A percentile compares a stretch with the other conserved stretches of the same genome.
Conservation (phyloP, 2,797 vertebrate species). For the Bradypodion pumilum region DNA sequence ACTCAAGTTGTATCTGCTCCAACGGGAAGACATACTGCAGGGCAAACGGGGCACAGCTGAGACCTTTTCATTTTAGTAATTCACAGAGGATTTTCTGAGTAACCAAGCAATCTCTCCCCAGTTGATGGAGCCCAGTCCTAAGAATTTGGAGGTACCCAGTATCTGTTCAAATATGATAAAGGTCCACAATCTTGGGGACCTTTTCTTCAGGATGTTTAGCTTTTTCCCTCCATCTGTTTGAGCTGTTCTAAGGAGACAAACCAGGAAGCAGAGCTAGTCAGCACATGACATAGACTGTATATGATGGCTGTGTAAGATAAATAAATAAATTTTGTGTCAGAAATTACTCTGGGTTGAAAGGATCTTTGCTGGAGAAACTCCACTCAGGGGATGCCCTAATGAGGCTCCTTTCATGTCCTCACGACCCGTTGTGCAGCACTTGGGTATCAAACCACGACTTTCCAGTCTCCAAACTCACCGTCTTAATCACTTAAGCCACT, state of each 20-base stretch:
- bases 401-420: no score
- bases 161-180: not conserved
- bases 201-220: not conserved
- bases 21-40: not conserved
- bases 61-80: no score
- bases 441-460: no score
- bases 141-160: not conserved
- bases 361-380: no score
- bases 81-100: not conserved
- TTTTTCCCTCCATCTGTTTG: no score
- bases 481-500: no score
- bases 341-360: no score
- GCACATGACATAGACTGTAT: not conserved
- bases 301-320: not conserved
- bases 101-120: not conserved
- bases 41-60: no score
- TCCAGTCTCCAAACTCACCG: no score
- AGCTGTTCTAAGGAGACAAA: not conserved
- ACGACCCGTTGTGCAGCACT: no score
- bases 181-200: not conserved
- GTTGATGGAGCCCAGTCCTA: not conserved
- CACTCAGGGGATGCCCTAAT: no score
- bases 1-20: not conserved
- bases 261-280: not conserved
- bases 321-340: no score